Conservation (phyloP, 2,113 vertebrate species). For the Eidolon helvum region DNA sequence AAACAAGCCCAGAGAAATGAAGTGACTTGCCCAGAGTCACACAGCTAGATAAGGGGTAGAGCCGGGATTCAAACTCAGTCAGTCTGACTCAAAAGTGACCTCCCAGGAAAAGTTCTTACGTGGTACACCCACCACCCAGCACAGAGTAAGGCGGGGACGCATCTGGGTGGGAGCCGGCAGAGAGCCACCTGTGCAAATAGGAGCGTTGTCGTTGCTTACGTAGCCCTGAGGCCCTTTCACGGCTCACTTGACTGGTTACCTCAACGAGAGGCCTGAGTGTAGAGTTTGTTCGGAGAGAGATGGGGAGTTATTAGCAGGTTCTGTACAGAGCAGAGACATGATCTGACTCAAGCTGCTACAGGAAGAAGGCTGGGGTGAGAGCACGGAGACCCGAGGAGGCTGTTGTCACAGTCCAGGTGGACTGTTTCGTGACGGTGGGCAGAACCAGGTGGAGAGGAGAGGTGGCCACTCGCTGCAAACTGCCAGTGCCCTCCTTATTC, state of each 20-base stretch:
- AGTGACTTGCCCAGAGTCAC: not conserved
- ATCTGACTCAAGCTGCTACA: not conserved
- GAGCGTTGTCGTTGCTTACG: not conserved
- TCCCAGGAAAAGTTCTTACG: not conserved
- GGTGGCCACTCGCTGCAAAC: not conserved
- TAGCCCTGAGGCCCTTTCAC: not conserved
- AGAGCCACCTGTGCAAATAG: not conserved
- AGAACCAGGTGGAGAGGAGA: not conserved
- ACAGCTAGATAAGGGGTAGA: not conserved
- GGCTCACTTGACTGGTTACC: not conserved
- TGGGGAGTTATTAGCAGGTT: not conserved
- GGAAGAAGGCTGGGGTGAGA: not conserved
- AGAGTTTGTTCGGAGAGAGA: not conserved
- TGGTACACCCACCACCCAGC: fast-evolving
- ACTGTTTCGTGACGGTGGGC: not conserved
- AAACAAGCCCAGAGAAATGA: not conserved
- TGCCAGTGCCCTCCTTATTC: not conserved
- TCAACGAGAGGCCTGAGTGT: not conserved
- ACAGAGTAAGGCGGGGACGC: not conserved
- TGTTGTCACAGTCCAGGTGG: not conserved
- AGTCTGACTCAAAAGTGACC: not conserved
- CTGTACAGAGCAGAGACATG: not conserved
- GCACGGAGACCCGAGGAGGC: not conserved
- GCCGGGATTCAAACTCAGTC: not conserved
- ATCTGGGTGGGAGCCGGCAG: fast-evolving